A percentile compares a stretch with the other conserved stretches of the same genome.
These are phyloP conservation scores for Drosophila prosaltans DNA, from an alignment of 1,140 invertebrate species.

Conservation along the genomic window DNA sequence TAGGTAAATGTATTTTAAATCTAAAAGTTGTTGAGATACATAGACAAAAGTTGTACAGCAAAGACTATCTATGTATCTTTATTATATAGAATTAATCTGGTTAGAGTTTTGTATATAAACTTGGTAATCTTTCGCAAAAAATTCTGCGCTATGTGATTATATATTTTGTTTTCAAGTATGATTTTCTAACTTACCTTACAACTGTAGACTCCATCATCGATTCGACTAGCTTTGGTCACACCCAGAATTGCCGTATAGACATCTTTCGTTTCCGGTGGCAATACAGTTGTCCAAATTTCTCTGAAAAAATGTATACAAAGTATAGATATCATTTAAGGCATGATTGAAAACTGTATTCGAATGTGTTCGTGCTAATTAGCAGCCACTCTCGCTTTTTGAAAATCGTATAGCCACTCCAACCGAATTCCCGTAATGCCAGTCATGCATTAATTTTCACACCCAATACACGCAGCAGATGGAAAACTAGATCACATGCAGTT, in stretches of 20 bases:
- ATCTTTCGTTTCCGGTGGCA: slow-evolving; percentile 87
- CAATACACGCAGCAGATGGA: slow-evolving; percentile 23
- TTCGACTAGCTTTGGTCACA: slow-evolving; percentile 86
- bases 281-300: slow-evolving; percentile 86
- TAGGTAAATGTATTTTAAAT: too few species aligned
- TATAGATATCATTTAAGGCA: neutral
- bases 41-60: too few species aligned
- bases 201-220: slow-evolving; percentile 89
- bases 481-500: slow-evolving; percentile 61
- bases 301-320: slow-evolving; percentile 74
- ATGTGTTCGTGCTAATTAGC: slow-evolving; percentile 56
- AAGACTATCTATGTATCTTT: too few species aligned
- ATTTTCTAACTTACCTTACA: slow-evolving; percentile 85
- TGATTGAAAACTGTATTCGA: neutral
- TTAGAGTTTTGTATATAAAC: too few species aligned
- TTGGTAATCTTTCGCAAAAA: too few species aligned
- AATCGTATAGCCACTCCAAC: slow-evolving; percentile 39
- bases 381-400: slow-evolving; percentile 57
- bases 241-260: slow-evolving; percentile 88
- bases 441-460: slow-evolving; percentile 68
- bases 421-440: slow-evolving; percentile 36
- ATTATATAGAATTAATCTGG: too few species aligned
- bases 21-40: too few species aligned
- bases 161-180: too few species aligned
- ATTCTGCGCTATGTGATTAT: too few species aligned